Percentiles rank a stretch among this genome's conserved stretches.
phyloP scores from a whole-genome alignment of 2,113 vertebrate species.

The Cyprinus carpio region DNA sequence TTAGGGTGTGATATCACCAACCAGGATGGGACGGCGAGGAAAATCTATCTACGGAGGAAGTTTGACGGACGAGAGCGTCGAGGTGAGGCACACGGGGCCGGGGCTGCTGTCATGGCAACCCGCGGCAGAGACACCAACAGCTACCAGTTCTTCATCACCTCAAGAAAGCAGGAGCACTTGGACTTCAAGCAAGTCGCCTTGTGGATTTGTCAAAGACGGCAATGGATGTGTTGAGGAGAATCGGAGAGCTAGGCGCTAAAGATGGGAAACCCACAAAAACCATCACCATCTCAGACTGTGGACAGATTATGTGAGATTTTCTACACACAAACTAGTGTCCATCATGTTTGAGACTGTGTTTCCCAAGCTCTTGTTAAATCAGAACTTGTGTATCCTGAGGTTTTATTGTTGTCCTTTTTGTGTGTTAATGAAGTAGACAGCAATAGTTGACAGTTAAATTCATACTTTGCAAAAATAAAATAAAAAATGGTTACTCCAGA shows the following conservation, averaged over 20 bases:
- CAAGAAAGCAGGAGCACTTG: slow-evolving; percentile 88
- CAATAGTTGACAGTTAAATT: not conserved
- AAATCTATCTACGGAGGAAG: slow-evolving; percentile 86
- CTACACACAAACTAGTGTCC: not conserved
- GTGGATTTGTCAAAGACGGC: slow-evolving; percentile 87
- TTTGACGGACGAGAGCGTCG: slow-evolving; percentile 94
- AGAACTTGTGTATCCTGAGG: not conserved
- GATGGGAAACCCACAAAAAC: slow-evolving; percentile 78
- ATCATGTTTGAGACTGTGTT: not conserved
- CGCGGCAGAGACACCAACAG: slow-evolving; percentile 86
- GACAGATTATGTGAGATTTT: slow-evolving; percentile 73
- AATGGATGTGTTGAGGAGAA: slow-evolving; percentile 88
- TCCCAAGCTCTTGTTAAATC: not conserved
- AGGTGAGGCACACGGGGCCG: slow-evolving; percentile 85
- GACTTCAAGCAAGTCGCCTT: slow-evolving; percentile 96
- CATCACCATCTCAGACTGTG: slow-evolving; percentile 86
- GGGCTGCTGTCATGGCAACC: slow-evolving; percentile 94
- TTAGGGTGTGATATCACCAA: slow-evolving; percentile 90
- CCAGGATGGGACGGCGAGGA: slow-evolving; percentile 87
- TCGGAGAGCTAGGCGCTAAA: slow-evolving; percentile 85
- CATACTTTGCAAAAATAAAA: not conserved
- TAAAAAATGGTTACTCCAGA: not conserved
- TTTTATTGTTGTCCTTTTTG: slow-evolving; percentile 7
- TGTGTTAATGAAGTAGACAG: not conserved
- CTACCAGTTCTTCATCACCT: slow-evolving; percentile 95